Conservation (phyloP, 2,797 vertebrate species). For the Streptopelia turtur region DNA sequence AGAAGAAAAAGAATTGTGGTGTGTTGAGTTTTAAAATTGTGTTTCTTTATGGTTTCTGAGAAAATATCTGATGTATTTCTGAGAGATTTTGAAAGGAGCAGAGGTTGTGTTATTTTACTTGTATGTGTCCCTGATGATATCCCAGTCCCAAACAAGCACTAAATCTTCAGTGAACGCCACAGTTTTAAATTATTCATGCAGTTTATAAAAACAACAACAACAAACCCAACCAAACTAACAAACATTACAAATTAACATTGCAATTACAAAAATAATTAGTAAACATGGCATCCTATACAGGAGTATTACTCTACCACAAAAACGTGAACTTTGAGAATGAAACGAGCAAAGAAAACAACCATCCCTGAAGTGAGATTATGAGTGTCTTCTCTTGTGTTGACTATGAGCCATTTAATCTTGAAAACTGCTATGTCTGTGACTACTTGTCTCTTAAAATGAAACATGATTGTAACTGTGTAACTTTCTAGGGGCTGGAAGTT, state of each 20-base stretch:
- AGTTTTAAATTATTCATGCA: neutral
- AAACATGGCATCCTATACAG: rapidly evolving
- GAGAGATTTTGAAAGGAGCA: neutral
- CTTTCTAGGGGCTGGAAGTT: neutral
- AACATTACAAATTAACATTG: neutral
- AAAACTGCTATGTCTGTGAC: rapidly evolving
- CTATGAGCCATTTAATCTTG: rapidly evolving
- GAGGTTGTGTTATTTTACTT: neutral
- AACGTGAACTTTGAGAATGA: neutral
- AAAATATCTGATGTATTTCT: neutral
- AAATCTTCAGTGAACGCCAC: neutral
- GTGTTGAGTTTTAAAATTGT: neutral
- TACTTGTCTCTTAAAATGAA: neutral
- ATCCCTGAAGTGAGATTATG: neutral
- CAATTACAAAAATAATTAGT: neutral
- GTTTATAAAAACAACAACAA: neutral
- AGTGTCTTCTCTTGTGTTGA: neutral
- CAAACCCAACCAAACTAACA: neutral
- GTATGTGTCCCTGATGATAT: neutral
- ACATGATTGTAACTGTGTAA: rapidly evolving
- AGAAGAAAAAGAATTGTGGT: neutral
- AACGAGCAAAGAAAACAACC: neutral
- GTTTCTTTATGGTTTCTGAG: neutral
- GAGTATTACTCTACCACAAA: neutral
- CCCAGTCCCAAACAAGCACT: neutral